Base-by-base conservation (phyloP, 2,888 invertebrate genomes). In the Strigamia transsilvanica region DNA sequence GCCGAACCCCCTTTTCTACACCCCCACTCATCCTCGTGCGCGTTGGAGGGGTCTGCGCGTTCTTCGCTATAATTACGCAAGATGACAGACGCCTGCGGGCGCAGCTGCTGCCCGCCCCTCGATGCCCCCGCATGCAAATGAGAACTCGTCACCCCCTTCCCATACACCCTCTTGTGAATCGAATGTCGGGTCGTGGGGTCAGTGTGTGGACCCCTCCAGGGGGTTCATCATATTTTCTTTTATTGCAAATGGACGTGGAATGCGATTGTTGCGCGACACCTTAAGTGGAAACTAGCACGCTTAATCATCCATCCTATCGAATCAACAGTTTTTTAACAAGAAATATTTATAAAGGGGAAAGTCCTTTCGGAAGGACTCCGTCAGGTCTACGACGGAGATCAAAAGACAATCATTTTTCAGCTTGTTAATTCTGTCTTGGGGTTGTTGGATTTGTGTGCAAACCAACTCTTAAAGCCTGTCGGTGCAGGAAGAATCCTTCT, bases 1-100 rank as follows among this genome's bases (percentile, higher is more conserved):
- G 73, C 73, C 73, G 73, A 73, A 73, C 73, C 73, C 73, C 73
- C 73, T 73, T 73, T 73, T 32, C 27, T n/a, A 73, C 73, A 73
- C 73, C 32, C 73, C 73, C 73, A 73, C 73, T 73, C 73, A 13
- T 23, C 27, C 73, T 73, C 73, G 15, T 73, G 73, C 23, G 73
- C 73, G 73, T 56, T 56, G 56, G 56, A 32, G 73, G 73, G 73
- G 27, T 73, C 27, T 73, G 73, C 73, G 32, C 12, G 32, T 32
- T 73, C 13, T 15, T 73, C 73, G 73, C 73, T 73, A 73, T 73
- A 73, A 73, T 73, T 73, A 73, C 73, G 73, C 73, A 32, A 73
- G 73, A 73, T 73, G 73, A 73, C 73, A 73, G 73, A 73, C 73
- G 73, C 73, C 73, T 73, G 73, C 73, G 73, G 73, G 73, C 73